phyloP scores from a whole-genome alignment of 1,140 invertebrate genomes.

The Oryctes rhinoceros region DNA sequence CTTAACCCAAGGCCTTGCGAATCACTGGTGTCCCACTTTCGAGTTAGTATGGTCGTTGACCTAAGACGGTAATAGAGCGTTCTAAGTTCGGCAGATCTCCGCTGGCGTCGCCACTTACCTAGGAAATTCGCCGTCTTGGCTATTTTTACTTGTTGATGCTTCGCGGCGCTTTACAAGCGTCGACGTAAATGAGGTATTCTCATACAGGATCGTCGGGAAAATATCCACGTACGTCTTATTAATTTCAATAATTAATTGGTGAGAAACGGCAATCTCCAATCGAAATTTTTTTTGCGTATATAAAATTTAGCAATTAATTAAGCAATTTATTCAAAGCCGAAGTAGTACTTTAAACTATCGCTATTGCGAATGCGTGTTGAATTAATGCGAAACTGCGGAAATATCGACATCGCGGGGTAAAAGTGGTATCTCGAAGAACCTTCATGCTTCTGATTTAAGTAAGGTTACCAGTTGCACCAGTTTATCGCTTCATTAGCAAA shows the following conservation, averaged over 20 bases:
- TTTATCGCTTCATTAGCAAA: neutral
- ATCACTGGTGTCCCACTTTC: slow-evolving; percentile 41
- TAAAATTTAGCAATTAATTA: neutral
- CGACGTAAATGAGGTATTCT: neutral
- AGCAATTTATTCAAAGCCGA: neutral
- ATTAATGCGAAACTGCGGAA: slow-evolving; percentile 2
- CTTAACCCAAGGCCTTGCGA: slow-evolving; percentile 41
- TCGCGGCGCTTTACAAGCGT: neutral
- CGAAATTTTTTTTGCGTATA: too few relatives aligned
- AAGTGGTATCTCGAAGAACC: neutral
- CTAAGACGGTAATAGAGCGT: slow-evolving; percentile 24
- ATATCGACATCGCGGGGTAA: slow-evolving; percentile 9
- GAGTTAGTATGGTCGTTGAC: slow-evolving; percentile 36
- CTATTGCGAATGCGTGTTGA: neutral
- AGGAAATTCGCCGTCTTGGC: slow-evolving; percentile 7
- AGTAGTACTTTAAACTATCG: neutral
- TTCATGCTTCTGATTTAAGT: slow-evolving; percentile 1
- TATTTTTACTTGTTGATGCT: slow-evolving; percentile 15
- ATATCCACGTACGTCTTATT: too few relatives aligned
- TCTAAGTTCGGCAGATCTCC: slow-evolving; percentile 13
- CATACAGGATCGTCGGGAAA: too few relatives aligned
- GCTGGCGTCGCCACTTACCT: slow-evolving; percentile 30
- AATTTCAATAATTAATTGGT: too few relatives aligned
- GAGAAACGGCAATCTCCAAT: too few relatives aligned
- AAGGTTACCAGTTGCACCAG: neutral